Evolutionary conservation across 2,888 invertebrate genomes (phyloP).

Genomic region (Tinea semifulvella): DNA sequence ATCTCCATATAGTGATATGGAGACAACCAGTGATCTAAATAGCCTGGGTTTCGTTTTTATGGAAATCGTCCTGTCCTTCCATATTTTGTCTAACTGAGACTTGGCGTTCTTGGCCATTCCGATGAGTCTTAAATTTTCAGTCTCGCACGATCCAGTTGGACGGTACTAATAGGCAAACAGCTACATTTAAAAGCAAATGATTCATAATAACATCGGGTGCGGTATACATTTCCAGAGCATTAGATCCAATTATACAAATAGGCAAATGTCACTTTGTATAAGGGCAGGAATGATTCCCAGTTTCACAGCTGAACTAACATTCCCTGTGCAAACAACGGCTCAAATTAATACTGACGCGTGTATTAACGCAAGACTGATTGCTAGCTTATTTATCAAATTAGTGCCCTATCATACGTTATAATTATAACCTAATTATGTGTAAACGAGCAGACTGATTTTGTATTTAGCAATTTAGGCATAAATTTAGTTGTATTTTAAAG

Average conservation of each 20-base stretch:
- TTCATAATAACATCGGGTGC: no score
- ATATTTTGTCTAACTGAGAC: no score
- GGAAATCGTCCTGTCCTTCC: no score
- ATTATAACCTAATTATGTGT: slow-evolving; percentile 6
- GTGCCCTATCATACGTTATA: neutral
- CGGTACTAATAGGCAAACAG: no score
- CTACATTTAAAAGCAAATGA: slow-evolving; percentile 2
- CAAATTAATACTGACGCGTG: slow-evolving; percentile 25
- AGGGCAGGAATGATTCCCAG: slow-evolving; percentile 27
- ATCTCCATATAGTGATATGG: no score
- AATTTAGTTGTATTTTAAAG: no score
- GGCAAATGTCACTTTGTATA: slow-evolving; percentile 14
- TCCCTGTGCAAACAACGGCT: slow-evolving; percentile 16
- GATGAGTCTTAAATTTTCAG: no score
- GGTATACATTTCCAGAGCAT: slow-evolving; percentile 12
- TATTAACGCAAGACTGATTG: slow-evolving; percentile 30
- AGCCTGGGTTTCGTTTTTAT: no score
- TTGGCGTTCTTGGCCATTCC: no score
- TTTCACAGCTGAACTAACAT: slow-evolving; percentile 37
- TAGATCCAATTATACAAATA: slow-evolving; percentile 14
- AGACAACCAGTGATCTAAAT: no score
- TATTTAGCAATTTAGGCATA: no score
- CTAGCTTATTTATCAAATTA: slow-evolving; percentile 19
- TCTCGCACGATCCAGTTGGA: no score
- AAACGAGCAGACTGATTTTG: neutral